Evolutionary conservation across 2,888 invertebrate genomes (phyloP).

Genomic region (Micoletzkya japonica): DNA sequence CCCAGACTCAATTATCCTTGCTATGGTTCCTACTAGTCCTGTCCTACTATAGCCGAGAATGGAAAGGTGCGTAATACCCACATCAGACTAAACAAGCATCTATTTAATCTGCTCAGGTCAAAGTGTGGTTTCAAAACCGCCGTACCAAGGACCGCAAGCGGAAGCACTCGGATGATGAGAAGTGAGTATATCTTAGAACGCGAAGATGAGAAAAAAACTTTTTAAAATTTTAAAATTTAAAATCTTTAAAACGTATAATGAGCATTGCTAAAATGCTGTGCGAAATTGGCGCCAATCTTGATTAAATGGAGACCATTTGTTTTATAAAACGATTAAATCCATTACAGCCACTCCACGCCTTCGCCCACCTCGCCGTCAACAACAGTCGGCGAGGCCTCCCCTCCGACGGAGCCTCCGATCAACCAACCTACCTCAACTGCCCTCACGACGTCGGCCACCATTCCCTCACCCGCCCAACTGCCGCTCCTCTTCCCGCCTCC

Average conservation of each 20-base stretch:
- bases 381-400: too few species aligned
- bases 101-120: conserved; percentile 37
- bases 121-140: conserved; percentile 60
- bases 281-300: too few species aligned
- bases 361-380: too few species aligned
- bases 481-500: neutral
- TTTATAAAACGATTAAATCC: neutral
- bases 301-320: too few species aligned
- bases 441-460: neutral
- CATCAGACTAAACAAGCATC: neutral
- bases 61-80: neutral
- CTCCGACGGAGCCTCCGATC: too few species aligned
- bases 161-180: conserved; percentile 15
- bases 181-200: neutral
- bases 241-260: too few species aligned
- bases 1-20: neutral
- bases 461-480: neutral
- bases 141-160: conserved; percentile 50
- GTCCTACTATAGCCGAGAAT: too few species aligned
- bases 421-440: too few species aligned
- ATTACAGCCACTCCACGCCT: neutral
- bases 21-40: too few species aligned
- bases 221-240: neutral
- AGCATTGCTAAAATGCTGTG: too few species aligned
- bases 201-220: neutral